phyloP scores from a whole-genome alignment of 1,140 invertebrate genomes.

The Trichogramma pretiosum region DNA sequence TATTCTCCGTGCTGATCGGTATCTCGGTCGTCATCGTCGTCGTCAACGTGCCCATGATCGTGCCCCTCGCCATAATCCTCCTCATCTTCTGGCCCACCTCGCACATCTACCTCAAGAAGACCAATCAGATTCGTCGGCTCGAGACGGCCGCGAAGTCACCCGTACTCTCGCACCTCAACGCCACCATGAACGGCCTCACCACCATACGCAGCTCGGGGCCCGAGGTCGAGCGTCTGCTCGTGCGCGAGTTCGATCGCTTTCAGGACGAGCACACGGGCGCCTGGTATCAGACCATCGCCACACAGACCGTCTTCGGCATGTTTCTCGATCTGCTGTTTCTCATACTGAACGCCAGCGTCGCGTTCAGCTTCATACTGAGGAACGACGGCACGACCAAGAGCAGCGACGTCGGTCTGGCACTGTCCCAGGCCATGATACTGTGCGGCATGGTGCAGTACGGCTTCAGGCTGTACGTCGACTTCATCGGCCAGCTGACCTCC shows the following conservation, averaged over 20 bases:
- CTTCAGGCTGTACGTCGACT: constrained; percentile 63
- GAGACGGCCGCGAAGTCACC: constrained; percentile 60
- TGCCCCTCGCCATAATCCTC: constrained; percentile 48
- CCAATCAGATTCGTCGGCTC: constrained; percentile 51
- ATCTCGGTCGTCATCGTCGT: constrained; percentile 48
- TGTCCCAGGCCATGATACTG: constrained; percentile 72
- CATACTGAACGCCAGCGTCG: constrained; percentile 28
- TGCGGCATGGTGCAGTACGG: constrained; percentile 78
- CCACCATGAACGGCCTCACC: constrained; percentile 67
- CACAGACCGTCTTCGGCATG: constrained; percentile 48
- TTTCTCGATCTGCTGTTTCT: constrained; percentile 28
- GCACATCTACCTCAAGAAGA: constrained; percentile 53
- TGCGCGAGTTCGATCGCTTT: constrained; percentile 59
- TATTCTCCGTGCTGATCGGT: constrained; percentile 34
- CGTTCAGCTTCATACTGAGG: constrained; percentile 40
- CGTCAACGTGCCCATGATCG: constrained; percentile 51
- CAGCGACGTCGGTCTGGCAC: constrained; percentile 68
- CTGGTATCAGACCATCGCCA: constrained; percentile 54
- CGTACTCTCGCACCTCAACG: constrained; percentile 73
- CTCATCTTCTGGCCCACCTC: constrained; percentile 48
- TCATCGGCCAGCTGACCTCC: constrained; percentile 71
- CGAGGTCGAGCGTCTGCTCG: constrained; percentile 51
- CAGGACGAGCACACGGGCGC: constrained; percentile 58
- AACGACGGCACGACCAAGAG: constrained; percentile 42
- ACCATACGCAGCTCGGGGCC: constrained; percentile 68